Evolutionary conservation across 1,140 invertebrate genomes (phyloP), one percentile per base, ranked within the genome.

Genomic region (Trichonephila clavata): DNA sequence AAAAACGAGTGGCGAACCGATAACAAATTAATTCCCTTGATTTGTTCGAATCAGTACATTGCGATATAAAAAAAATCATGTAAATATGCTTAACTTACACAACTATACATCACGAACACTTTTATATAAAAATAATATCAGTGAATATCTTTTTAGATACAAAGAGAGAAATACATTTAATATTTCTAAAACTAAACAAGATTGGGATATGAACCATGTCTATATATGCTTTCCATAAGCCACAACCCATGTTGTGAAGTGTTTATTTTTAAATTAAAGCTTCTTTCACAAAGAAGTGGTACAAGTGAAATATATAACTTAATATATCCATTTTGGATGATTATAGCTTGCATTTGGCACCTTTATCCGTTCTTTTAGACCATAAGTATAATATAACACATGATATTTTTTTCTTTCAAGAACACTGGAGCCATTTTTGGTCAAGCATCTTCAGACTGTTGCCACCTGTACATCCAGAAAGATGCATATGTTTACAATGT

Each of bases 331-430:
- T 50, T 50, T 50, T 50, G 7, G 50, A 50, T 50, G 50, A 50
- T 50, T 50, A 65, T n/a, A 65, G 20, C n/a, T 65, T n/a, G n/a
- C 1, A 24, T 83, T 83, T 83, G 80, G 80, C 80, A 83, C 80
- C 80, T 83, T 83, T 39, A 43, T 50, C 43, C 21, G 0, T 83
- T 24, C n/a, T 65, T 65, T 10, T 21, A 65, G 8, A 10, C 68
- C 27, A 18, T 24, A 13, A 7, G 65, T 20, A 24, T 13, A 1
- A 71, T 10, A 71, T 63, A 6, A 63, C 16, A 61, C 60, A 20
- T 20, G 60, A 61, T 61, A 61, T 8, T 61, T 14, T 61, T 63
- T 6, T 63, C 6, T 6, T 63, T 20, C 0, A 18, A 63, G 61
- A 63, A 63, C 21, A 63, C 18, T 63, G 61, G 68, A 32, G 27